Percentiles rank a stretch among this genome's conserved stretches.
Evolutionary conservation across 1,140 invertebrate species (phyloP).

Genomic region (Halotydeus destructor): DNA sequence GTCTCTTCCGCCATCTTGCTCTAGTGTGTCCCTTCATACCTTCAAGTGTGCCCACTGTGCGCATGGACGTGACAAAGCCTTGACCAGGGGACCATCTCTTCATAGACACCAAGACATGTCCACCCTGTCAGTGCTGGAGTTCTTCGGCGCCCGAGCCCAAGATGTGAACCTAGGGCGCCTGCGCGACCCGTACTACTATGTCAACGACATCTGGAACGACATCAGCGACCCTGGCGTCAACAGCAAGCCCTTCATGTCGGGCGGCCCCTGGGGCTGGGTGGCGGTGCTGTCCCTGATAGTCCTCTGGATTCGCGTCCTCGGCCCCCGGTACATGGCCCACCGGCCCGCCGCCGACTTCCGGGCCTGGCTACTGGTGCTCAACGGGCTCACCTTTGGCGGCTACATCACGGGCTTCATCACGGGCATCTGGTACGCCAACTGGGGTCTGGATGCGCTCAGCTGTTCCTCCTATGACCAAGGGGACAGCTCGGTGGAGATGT

Average conservation of each 20-base stretch:
- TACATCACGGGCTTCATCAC: conserved; percentile 30
- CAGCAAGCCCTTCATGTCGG: conserved; percentile 37
- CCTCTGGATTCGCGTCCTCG: conserved; percentile 1
- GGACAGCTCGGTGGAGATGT: no score
- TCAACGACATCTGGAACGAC: conserved; percentile 10
- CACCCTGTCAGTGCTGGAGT: no score
- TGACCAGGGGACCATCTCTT: no score
- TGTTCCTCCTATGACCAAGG: conserved; percentile 4
- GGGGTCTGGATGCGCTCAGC: conserved; percentile 10
- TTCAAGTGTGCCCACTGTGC: no score
- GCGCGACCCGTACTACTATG: no score
- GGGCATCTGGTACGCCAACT: conserved; percentile 45
- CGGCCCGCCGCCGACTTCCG: conserved; percentile 4
- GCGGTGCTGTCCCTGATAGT: neutral
- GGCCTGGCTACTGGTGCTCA: conserved; percentile 3
- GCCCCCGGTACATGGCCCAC: conserved; percentile 6
- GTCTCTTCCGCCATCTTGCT: no score
- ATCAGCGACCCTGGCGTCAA: conserved; percentile 48
- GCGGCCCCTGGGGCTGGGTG: conserved; percentile 5
- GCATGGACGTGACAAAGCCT: no score
- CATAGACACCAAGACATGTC: no score
- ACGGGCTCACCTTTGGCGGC: conserved; percentile 32
- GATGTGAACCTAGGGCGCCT: no score
- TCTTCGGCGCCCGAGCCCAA: no score
- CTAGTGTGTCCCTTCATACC: no score